Evolutionary conservation across 1,140 invertebrate species (phyloP).

Genomic region (Vanessa tameamea): DNA sequence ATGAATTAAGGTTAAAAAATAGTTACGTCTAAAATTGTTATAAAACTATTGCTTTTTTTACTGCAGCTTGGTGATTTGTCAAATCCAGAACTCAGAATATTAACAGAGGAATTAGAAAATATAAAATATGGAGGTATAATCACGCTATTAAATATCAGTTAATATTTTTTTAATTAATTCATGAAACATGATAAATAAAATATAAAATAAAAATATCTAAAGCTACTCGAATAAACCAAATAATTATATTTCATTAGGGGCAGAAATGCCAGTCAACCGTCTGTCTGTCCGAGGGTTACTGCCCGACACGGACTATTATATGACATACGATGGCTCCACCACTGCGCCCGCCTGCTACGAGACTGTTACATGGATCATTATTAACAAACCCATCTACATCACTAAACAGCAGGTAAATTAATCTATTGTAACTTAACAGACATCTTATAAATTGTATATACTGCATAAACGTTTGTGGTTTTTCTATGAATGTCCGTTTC

Average conservation of each 20-base stretch:
- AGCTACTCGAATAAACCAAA: not conserved
- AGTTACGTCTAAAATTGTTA: no score
- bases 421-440: not conserved
- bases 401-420: slow-evolving; percentile 94
- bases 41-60: slow-evolving; percentile 36
- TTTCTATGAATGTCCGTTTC: no score
- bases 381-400: slow-evolving; percentile 98
- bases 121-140: slow-evolving; percentile 91
- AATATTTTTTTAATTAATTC: not conserved
- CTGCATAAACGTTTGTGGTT: no score
- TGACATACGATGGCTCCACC: slow-evolving; percentile 98
- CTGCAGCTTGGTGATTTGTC: slow-evolving; percentile 91
- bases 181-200: not conserved
- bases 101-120: slow-evolving; percentile 93
- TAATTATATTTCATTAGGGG: slow-evolving; percentile 80
- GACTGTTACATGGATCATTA: slow-evolving; percentile 96
- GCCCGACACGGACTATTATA: slow-evolving; percentile 96
- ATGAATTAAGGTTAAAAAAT: not conserved
- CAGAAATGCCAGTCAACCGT: slow-evolving; percentile 89
- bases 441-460: not conserved
- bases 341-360: slow-evolving; percentile 96
- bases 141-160: not conserved
- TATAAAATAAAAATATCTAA: not conserved
- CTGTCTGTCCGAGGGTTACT: slow-evolving; percentile 91
- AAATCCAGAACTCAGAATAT: slow-evolving; percentile 91